A percentile compares a stretch with the other conserved stretches of the same genome.
Evolutionary conservation across 2,113 vertebrate species (phyloP).

Genomic region (Microcebus tavaratra): DNA sequence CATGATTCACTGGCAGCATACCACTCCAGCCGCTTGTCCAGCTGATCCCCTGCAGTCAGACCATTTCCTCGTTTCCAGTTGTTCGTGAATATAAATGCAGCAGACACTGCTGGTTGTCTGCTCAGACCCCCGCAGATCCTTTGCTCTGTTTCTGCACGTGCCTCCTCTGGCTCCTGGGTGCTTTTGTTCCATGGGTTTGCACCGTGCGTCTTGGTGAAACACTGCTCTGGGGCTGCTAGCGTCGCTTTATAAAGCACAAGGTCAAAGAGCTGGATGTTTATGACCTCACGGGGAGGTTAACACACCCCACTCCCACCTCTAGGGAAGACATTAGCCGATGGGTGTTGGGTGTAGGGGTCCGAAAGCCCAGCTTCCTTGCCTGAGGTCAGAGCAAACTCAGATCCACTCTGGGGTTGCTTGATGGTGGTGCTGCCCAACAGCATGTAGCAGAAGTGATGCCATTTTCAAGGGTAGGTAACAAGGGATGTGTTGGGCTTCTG

Average conservation of each 20-base stretch:
- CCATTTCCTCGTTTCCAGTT: background rate
- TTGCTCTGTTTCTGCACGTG: background rate
- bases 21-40: background rate
- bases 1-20: fast-evolving
- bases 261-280: background rate
- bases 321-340: background rate
- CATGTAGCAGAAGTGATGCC: background rate
- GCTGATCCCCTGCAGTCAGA: fast-evolving
- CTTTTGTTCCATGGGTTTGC: background rate
- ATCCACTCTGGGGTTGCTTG: fast-evolving
- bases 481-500: background rate
- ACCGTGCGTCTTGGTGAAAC: background rate
- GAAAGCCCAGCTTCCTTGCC: background rate
- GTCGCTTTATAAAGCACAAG: background rate
- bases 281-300: fast-evolving
- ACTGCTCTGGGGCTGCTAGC: background rate
- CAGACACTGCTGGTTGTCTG: background rate
- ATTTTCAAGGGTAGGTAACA: background rate
- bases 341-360: too few relatives aligned
- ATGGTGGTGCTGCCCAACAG: fast-evolving
- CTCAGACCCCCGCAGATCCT: background rate
- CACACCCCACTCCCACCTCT: fast-evolving
- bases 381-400: background rate
- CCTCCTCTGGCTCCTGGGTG: background rate
- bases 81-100: background rate